These are phyloP conservation scores for Leptobrachium ailaonicum DNA, from an alignment of 2,113 vertebrate species.

Conservation along the genomic window DNA sequence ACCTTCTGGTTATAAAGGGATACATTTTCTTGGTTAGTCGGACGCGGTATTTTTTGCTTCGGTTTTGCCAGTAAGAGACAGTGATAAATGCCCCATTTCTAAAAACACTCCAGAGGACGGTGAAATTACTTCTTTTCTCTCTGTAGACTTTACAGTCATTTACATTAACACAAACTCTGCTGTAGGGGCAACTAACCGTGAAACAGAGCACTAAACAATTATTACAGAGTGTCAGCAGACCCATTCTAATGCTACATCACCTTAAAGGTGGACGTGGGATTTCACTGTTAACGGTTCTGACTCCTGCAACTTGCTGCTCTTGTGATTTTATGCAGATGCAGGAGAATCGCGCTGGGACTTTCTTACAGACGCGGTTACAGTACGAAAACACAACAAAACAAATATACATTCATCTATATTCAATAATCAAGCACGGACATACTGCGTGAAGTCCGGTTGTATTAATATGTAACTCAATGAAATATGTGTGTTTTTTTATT, in stretches of 20 bases:
- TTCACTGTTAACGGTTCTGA: neutral
- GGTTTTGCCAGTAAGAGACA: slow-evolving; percentile 26
- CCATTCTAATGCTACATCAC: slow-evolving; percentile 12
- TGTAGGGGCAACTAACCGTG: slow-evolving; percentile 17
- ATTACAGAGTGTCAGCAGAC: slow-evolving; percentile 19
- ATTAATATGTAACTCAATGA: too few species aligned
- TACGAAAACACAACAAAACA: too few species aligned
- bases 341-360: too few species aligned
- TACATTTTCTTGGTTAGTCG: slow-evolving; percentile 7
- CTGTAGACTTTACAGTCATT: slow-evolving; percentile 39
- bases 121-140: slow-evolving; percentile 42
- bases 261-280: slow-evolving; percentile 6
- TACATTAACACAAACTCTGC: slow-evolving; percentile 42
- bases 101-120: slow-evolving; percentile 38
- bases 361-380: too few species aligned
- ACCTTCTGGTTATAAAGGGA: neutral
- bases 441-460: too few species aligned
- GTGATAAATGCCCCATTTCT: slow-evolving; percentile 41
- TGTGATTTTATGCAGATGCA: neutral
- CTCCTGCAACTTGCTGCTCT: neutral
- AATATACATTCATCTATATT: too few species aligned
- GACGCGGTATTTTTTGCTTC: slow-evolving; percentile 18
- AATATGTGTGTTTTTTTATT: too few species aligned
- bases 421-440: too few species aligned
- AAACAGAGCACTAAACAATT: slow-evolving; percentile 30